Conservation (phyloP, 2,797 vertebrate genomes). For the Hydrolagus colliei region DNA sequence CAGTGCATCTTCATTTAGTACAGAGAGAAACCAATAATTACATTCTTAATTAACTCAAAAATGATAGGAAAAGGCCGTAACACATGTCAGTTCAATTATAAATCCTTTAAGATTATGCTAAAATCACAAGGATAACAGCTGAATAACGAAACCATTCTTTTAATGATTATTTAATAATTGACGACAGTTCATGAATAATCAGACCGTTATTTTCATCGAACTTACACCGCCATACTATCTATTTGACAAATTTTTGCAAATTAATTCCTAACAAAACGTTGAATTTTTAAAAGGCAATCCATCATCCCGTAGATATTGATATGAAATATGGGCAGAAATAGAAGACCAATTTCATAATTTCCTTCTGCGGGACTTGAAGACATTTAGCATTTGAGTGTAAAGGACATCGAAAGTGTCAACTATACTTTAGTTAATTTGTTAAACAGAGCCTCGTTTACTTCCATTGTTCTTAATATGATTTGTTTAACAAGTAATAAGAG, state of each 20-base stretch:
- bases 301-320: conserved; percentile 25
- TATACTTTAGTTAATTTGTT: conserved; percentile 25
- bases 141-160: conserved; percentile 29
- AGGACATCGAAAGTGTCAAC: conserved; percentile 11
- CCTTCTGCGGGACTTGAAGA: conserved; percentile 20
- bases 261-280: conserved; percentile 24
- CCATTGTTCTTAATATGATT: conserved; percentile 28
- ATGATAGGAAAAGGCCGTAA: conserved; percentile 9
- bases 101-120: conserved; percentile 26
- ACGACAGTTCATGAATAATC: conserved; percentile 25
- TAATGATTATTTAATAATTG: conserved; percentile 31
- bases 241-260: conserved; percentile 31
- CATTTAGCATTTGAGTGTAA: conserved; percentile 11
- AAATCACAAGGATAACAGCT: conserved; percentile 30
- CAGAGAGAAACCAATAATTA: conserved; percentile 23
- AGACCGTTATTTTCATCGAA: conserved; percentile 5
- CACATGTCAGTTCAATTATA: conserved; percentile 26
- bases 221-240: neutral
- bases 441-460: conserved; percentile 22
- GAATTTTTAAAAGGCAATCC: conserved; percentile 31
- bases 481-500: conserved; percentile 26
- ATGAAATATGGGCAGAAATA: conserved; percentile 2
- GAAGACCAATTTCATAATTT: conserved; percentile 17
- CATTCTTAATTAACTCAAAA: conserved; percentile 30
- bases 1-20: neutral